Percentiles rank a stretch among this genome's conserved stretches.
Conservation (phyloP, 2,888 invertebrate species). For the Drosophila emarginata region DNA sequence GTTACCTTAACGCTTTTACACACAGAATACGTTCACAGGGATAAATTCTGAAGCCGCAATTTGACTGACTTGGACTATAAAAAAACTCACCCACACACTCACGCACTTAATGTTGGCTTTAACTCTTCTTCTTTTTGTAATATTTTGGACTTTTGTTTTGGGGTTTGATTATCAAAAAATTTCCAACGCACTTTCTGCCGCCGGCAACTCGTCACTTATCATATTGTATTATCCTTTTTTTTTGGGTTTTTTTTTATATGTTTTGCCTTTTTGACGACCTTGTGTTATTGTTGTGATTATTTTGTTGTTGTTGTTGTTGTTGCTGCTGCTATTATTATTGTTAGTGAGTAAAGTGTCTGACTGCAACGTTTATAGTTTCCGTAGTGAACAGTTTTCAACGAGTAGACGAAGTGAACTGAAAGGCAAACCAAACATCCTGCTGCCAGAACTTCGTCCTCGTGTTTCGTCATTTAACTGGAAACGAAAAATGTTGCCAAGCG, state of each 20-base stretch:
- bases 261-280: slow-evolving; percentile 3
- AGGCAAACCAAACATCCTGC: slow-evolving; percentile 47
- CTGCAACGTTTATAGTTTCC: slow-evolving; percentile 45
- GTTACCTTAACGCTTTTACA: slow-evolving; percentile 29
- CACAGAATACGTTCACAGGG: slow-evolving; percentile 25
- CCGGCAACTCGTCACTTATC: slow-evolving; percentile 25
- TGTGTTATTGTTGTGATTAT: slow-evolving; percentile 38
- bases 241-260: background rate
- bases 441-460: slow-evolving; percentile 29
- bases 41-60: background rate
- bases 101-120: slow-evolving; percentile 24
- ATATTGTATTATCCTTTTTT: slow-evolving; percentile 11
- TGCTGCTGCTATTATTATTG: slow-evolving; percentile 23
- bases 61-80: slow-evolving; percentile 9
- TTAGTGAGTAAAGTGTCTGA: slow-evolving; percentile 12
- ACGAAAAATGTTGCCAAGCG: slow-evolving; percentile 13
- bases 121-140: slow-evolving; percentile 26
- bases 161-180: slow-evolving; percentile 31
- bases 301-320: slow-evolving; percentile 37
- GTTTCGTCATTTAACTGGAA: slow-evolving; percentile 61
- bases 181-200: slow-evolving; percentile 37
- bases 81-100: slow-evolving; percentile 3
- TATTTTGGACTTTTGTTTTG: slow-evolving; percentile 49
- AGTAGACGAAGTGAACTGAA: slow-evolving; percentile 79
- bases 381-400: slow-evolving; percentile 76